Conservation (phyloP, 1,140 invertebrate genomes). For the Dolichoris vasculosae region DNA sequence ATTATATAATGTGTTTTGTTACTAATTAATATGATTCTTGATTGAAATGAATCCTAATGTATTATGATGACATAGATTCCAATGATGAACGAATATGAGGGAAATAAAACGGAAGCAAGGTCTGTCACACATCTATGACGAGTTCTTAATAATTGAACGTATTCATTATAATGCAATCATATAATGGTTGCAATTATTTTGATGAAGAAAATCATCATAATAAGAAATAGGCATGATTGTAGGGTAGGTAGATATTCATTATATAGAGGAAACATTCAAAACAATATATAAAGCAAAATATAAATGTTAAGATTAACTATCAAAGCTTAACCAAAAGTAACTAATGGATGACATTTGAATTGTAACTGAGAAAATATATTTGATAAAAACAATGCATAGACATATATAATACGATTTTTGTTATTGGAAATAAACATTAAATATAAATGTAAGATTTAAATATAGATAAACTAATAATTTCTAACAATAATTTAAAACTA, state of each 20-base stretch:
- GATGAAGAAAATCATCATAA: constrained; percentile 71
- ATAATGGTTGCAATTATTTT: constrained; percentile 72
- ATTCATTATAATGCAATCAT: constrained; percentile 68
- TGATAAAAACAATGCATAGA: too few species aligned
- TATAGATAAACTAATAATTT: too few species aligned
- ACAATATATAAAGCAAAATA: not conserved
- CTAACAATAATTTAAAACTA: too few species aligned
- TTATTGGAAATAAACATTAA: too few species aligned
- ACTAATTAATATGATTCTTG: not conserved
- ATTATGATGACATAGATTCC: not conserved
- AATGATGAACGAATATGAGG: not conserved
- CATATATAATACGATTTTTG: too few species aligned
- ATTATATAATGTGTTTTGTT: not conserved
- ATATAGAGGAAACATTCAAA: not conserved
- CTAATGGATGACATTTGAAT: too few species aligned
- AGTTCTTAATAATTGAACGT: constrained; percentile 46
- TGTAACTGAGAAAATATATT: too few species aligned
- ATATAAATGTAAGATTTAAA: too few species aligned
- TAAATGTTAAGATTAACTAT: not conserved
- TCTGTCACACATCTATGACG: constrained; percentile 38
- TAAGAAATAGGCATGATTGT: constrained; percentile 69
- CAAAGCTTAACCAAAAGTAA: too few species aligned
- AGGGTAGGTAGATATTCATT: constrained; percentile 67
- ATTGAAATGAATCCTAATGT: not conserved
- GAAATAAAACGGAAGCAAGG: constrained; percentile 33